Evolutionary conservation across 2,888 invertebrate species (phyloP).

Genomic region (Polyploca ridens): DNA sequence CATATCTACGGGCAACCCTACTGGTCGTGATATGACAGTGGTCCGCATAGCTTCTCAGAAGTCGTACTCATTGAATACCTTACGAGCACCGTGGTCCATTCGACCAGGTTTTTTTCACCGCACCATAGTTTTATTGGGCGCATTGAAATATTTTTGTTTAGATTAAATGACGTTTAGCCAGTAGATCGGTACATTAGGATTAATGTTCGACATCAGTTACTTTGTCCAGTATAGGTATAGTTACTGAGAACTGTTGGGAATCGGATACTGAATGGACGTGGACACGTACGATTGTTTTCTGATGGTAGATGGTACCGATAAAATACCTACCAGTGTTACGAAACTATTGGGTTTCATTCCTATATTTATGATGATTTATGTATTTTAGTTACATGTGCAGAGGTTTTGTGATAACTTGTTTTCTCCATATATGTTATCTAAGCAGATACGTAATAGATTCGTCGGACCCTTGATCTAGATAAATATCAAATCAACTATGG

Average conservation of each 20-base stretch:
- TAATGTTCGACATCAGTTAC: slow-evolving; percentile 81
- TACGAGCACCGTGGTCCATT: slow-evolving; percentile 69
- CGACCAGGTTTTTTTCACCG: slow-evolving; percentile 68
- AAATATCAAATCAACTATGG: not conserved
- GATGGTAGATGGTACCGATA: slow-evolving; percentile 46
- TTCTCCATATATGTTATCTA: not conserved
- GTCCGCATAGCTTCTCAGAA: slow-evolving; percentile 78
- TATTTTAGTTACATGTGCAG: not conserved
- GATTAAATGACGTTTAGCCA: slow-evolving; percentile 80
- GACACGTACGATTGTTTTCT: slow-evolving; percentile 48
- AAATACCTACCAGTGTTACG: slow-evolving; percentile 50
- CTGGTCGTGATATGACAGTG: slow-evolving; percentile 80
- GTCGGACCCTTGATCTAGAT: too few relatives aligned
- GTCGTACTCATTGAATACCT: slow-evolving; percentile 78
- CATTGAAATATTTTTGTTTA: slow-evolving; percentile 83
- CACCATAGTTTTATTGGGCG: slow-evolving; percentile 77
- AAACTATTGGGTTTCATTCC: slow-evolving; percentile 22
- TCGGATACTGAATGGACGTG: slow-evolving; percentile 44
- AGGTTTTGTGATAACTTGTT: not conserved
- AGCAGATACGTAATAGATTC: too few relatives aligned
- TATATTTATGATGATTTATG: slow-evolving; percentile 7
- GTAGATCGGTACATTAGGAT: slow-evolving; percentile 80
- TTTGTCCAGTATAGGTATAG: slow-evolving; percentile 56
- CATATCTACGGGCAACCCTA: slow-evolving; percentile 57
- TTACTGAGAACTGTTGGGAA: slow-evolving; percentile 62